These are phyloP conservation scores for Neodiprion lecontei DNA, from an alignment of 1,140 invertebrate species.

Conservation along the genomic window DNA sequence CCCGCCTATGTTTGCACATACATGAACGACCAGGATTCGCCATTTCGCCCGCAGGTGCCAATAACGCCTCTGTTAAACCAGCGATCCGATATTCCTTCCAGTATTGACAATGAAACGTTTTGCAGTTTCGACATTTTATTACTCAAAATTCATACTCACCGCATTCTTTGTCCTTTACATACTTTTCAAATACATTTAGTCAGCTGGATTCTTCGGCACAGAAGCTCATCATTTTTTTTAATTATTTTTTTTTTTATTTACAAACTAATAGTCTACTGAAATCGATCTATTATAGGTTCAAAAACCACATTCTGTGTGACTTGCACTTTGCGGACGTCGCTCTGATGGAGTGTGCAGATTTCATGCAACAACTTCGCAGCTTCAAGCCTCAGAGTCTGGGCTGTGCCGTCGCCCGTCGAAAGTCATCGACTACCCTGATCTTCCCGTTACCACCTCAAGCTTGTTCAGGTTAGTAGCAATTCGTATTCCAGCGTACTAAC, in stretches of 20 bases:
- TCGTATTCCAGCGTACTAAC: background rate
- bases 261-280: background rate
- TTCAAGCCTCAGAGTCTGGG: slow-evolving; percentile 95
- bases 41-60: too few species aligned
- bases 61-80: too few species aligned
- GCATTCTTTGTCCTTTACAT: background rate
- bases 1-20: too few species aligned
- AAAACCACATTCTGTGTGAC: slow-evolving; percentile 88
- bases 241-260: background rate
- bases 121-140: too few species aligned
- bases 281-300: slow-evolving; percentile 62
- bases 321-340: slow-evolving; percentile 92
- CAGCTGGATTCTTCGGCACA: too few species aligned
- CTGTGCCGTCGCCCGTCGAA: slow-evolving; percentile 89
- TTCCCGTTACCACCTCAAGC: slow-evolving; percentile 93
- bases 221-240: background rate
- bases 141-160: too few species aligned
- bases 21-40: too few species aligned
- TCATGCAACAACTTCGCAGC: slow-evolving; percentile 93
- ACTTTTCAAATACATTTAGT: background rate
- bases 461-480: slow-evolving; percentile 79
- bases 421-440: slow-evolving; percentile 92
- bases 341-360: slow-evolving; percentile 95
- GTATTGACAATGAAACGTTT: background rate
- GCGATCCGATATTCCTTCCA: background rate